phyloP scores from a whole-genome alignment of 2,888 invertebrate genomes.

The Melanostoma scalare region DNA sequence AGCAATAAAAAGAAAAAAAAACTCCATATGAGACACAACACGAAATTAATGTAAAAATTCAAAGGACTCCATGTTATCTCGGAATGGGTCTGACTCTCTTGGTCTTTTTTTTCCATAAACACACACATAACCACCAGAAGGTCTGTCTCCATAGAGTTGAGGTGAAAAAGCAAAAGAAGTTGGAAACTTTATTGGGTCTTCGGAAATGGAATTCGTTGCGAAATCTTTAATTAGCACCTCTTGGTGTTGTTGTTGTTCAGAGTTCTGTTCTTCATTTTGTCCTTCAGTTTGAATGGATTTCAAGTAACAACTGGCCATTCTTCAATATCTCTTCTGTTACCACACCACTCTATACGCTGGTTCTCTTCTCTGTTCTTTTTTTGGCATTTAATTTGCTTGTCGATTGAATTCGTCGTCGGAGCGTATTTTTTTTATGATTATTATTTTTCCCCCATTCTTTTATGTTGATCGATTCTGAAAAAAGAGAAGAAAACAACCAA shows the following conservation, averaged over 20 bases:
- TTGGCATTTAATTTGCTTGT: conserved; percentile 70
- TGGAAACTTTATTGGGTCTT: conserved; percentile 59
- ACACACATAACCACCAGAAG: conserved; percentile 7
- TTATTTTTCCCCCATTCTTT: background rate
- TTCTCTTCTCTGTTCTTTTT: conserved; percentile 32
- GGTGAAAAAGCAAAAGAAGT: conserved; percentile 19
- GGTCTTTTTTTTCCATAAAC: background rate
- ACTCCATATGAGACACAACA: conserved; percentile 39
- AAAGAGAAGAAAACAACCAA: background rate
- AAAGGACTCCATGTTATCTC: conserved; percentile 64
- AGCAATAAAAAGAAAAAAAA: conserved; percentile 1
- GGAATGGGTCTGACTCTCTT: conserved; percentile 26
- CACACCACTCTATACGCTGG: conserved; percentile 1
- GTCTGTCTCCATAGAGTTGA: conserved; percentile 5
- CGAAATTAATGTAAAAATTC: conserved; percentile 67
- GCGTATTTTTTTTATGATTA: background rate
- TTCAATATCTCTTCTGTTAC: background rate
- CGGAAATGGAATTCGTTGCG: conserved; percentile 65
- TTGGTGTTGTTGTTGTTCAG: conserved; percentile 24
- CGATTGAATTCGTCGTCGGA: conserved; percentile 61
- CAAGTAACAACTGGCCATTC: conserved; percentile 12
- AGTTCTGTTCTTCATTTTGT: conserved; percentile 10
- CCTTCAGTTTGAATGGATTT: conserved; percentile 29
- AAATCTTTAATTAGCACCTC: conserved; percentile 73
- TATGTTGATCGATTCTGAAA: conserved; percentile 37